Percentiles rank a stretch among this genome's conserved stretches.
phyloP scores from a whole-genome alignment of 2,113 vertebrate species.

The Grus americana region DNA sequence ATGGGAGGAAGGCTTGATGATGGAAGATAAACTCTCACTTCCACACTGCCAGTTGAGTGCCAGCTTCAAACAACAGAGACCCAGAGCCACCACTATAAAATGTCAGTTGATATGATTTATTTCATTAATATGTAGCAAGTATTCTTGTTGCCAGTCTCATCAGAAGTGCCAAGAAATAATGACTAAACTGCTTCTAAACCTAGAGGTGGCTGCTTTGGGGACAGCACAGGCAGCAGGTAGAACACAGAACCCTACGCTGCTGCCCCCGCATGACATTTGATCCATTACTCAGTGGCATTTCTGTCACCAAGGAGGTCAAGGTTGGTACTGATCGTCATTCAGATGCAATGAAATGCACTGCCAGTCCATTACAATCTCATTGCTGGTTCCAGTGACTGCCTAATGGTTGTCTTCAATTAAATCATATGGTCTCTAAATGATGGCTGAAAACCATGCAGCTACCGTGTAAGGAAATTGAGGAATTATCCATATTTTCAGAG shows the following conservation, averaged over 20 bases:
- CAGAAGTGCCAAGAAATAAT: not conserved
- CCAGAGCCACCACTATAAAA: not conserved
- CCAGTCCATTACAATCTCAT: not conserved
- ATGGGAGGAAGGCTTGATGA: not conserved
- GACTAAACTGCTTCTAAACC: not conserved
- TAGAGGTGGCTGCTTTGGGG: not conserved
- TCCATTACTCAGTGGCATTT: not conserved
- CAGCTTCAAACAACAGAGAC: not conserved
- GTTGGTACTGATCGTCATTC: not conserved
- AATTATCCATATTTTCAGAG: not conserved
- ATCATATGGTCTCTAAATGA: not conserved
- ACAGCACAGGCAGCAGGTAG: not conserved
- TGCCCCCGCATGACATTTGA: not conserved
- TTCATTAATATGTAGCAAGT: not conserved
- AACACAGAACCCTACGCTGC: not conserved
- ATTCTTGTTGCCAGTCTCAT: not conserved
- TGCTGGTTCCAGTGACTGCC: not conserved
- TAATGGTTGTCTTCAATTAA: not conserved
- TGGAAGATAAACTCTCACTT: not conserved
- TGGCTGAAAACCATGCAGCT: not conserved
- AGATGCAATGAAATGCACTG: not conserved
- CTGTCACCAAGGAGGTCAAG: not conserved
- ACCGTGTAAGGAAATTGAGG: not conserved
- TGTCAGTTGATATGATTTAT: not conserved
- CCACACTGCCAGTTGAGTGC: not conserved